phyloP scores from a whole-genome alignment of 2,888 invertebrate species.

The Drosophila robusta region DNA sequence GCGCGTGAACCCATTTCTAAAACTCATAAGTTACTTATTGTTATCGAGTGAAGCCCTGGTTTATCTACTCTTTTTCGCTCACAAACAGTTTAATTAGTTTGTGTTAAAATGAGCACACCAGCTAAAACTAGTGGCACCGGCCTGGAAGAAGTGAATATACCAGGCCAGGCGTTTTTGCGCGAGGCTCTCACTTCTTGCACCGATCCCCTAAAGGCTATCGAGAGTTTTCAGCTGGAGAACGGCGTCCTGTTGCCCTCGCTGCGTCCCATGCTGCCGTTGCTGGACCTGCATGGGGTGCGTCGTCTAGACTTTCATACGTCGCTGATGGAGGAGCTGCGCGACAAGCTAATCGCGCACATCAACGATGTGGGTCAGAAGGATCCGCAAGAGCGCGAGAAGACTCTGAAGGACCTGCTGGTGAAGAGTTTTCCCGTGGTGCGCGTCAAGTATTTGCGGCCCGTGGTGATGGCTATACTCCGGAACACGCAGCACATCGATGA shows the following conservation, averaged over 20 bases:
- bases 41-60: slow-evolving; percentile 13
- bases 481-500: slow-evolving; percentile 97
- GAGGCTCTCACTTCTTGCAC: slow-evolving; percentile 98
- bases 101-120: slow-evolving; percentile 77
- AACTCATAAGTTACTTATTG: background rate
- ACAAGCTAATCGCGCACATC: slow-evolving; percentile 91
- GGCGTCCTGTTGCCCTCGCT: slow-evolving; percentile 96
- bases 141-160: slow-evolving; percentile 93
- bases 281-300: slow-evolving; percentile 97
- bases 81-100: slow-evolving; percentile 21
- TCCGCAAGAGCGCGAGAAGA: slow-evolving; percentile 88
- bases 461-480: slow-evolving; percentile 97
- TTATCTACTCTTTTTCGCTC: background rate
- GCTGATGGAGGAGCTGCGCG: slow-evolving; percentile 92
- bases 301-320: slow-evolving; percentile 97
- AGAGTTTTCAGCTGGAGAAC: slow-evolving; percentile 97
- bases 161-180: slow-evolving; percentile 93
- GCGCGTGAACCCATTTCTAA: background rate
- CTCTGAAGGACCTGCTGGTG: slow-evolving; percentile 94
- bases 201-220: slow-evolving; percentile 98
- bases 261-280: slow-evolving; percentile 96
- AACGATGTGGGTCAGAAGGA: slow-evolving; percentile 90
- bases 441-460: slow-evolving; percentile 95
- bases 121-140: slow-evolving; percentile 87
- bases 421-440: slow-evolving; percentile 98